Percentiles rank a stretch among this genome's conserved stretches.
These are phyloP conservation scores for Labia minor DNA, from an alignment of 2,888 invertebrate genomes.

Conservation along the genomic window DNA sequence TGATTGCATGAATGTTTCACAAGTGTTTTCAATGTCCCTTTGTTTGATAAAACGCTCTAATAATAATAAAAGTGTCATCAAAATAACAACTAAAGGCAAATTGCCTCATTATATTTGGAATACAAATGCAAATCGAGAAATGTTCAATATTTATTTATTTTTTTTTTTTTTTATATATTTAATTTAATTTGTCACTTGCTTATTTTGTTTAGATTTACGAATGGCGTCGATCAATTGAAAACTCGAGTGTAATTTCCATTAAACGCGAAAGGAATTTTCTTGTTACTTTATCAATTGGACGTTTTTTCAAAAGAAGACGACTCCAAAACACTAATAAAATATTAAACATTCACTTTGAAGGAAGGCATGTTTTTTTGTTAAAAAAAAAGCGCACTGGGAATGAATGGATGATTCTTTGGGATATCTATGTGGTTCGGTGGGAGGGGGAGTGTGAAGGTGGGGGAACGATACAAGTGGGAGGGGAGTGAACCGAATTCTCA, in stretches of 20 bases:
- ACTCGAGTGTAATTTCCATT: background rate
- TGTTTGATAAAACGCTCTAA: too few species aligned
- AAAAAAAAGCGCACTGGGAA: background rate
- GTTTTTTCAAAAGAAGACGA: background rate
- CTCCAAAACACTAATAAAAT: background rate
- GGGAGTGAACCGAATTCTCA: too few species aligned
- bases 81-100: too few species aligned
- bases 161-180: background rate
- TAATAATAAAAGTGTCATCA: too few species aligned
- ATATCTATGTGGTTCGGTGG: too few species aligned
- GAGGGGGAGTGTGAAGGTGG: too few species aligned
- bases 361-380: background rate
- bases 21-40: too few species aligned
- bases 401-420: background rate
- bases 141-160: background rate
- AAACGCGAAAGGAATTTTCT: background rate
- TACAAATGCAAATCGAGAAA: too few species aligned
- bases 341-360: conserved; percentile 8
- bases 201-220: conserved; percentile 3
- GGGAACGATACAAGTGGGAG: too few species aligned
- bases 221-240: background rate
- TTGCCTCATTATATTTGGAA: too few species aligned
- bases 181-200: background rate
- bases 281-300: background rate
- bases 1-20: too few species aligned